These are phyloP conservation scores for Protophormia terraenovae DNA, from an alignment of 2,888 invertebrate species.

Conservation along the genomic window DNA sequence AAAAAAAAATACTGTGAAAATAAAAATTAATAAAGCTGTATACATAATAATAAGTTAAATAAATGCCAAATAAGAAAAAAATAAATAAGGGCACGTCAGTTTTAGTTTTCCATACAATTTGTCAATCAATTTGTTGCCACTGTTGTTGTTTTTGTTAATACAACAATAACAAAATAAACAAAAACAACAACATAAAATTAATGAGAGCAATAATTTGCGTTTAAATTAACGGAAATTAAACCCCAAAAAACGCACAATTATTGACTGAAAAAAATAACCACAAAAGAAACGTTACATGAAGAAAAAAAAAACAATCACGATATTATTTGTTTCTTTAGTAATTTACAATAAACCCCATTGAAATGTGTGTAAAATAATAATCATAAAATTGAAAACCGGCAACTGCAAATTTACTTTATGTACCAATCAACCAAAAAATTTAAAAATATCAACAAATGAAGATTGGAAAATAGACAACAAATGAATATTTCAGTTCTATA, in stretches of 20 bases:
- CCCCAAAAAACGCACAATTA: slow-evolving; percentile 38
- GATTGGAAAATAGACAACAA: slow-evolving; percentile 9
- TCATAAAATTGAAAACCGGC: slow-evolving; percentile 24
- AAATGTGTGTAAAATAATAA: slow-evolving; percentile 39
- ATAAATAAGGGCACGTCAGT: slow-evolving; percentile 16
- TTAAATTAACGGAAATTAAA: slow-evolving; percentile 47
- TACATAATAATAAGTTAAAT: background rate
- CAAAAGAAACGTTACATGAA: background rate
- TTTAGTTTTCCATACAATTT: slow-evolving; percentile 25
- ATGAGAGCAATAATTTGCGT: slow-evolving; percentile 31
- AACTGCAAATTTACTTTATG: slow-evolving; percentile 3
- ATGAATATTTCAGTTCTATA: slow-evolving; percentile 21
- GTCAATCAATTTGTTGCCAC: slow-evolving; percentile 26
- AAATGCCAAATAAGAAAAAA: background rate
- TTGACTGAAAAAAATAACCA: background rate
- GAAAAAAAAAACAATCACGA: background rate
- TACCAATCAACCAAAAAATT: slow-evolving; percentile 25
- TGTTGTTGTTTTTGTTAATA: background rate
- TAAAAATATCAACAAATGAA: slow-evolving; percentile 19
- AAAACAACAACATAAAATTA: background rate
- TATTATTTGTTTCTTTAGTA: background rate
- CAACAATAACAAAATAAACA: background rate
- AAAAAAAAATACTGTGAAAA: background rate
- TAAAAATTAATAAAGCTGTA: background rate
- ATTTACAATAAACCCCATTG: background rate